Evolutionary conservation across 2,888 invertebrate species (phyloP).

Genomic region (Lottia scabra): DNA sequence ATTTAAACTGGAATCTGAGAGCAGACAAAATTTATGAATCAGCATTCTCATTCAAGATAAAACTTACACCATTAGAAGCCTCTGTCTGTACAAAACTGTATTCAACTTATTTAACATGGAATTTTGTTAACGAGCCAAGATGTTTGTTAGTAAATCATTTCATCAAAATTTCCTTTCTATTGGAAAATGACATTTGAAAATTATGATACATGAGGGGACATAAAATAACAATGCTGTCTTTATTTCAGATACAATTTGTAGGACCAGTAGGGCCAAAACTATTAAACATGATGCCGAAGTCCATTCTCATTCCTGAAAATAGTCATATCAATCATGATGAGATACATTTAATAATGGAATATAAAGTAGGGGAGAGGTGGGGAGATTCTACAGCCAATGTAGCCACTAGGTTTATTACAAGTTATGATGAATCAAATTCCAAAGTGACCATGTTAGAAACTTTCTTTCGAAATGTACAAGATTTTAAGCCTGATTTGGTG

Average conservation of each 20-base stretch:
- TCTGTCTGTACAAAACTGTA: too few relatives aligned
- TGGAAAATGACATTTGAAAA: too few relatives aligned
- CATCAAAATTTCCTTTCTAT: too few relatives aligned
- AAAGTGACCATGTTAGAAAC: conserved; percentile 60
- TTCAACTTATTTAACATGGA: too few relatives aligned
- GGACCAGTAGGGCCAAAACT: conserved; percentile 71
- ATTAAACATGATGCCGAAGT: conserved; percentile 65
- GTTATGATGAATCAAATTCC: conserved; percentile 69
- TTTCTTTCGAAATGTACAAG: conserved; percentile 67
- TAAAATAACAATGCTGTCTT: background rate
- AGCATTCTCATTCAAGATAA: too few relatives aligned
- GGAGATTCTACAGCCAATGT: conserved; percentile 66
- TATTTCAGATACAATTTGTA: conserved; percentile 68
- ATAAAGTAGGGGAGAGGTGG: conserved; percentile 68
- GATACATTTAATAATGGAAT: conserved; percentile 71
- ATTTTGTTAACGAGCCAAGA: background rate
- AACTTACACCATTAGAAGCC: too few relatives aligned
- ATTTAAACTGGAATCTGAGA: background rate
- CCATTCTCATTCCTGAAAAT: conserved; percentile 62
- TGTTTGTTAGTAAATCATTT: background rate
- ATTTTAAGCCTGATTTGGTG: conserved; percentile 68
- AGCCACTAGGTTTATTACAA: conserved; percentile 70
- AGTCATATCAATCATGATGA: conserved; percentile 66
- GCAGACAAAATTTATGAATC: too few relatives aligned
- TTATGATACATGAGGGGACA: too few relatives aligned